Base-by-base conservation (phyloP, 2,888 invertebrate genomes). In the Chrysopilus asiliformis region DNA sequence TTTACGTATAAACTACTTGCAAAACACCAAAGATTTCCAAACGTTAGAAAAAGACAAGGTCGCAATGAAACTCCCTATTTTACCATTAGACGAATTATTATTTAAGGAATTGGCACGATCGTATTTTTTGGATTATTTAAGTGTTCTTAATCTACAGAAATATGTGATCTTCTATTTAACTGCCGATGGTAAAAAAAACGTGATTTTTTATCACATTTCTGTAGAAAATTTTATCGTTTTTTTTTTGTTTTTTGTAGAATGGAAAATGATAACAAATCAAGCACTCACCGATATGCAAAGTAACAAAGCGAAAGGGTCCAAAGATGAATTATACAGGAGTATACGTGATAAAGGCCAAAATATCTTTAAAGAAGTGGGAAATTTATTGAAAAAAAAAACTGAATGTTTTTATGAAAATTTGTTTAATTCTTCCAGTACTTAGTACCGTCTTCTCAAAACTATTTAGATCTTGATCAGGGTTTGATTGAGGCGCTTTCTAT, bases 151-250 rank as follows among this genome's bases (percentile, higher is more conserved):
- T 43, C 38, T 47, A 30, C 49, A 49, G 38, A 47, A 47, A 39
- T 49, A 49, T 43, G 46, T 49, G 34, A 45, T 49, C 35, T 49
- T 49, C 39, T 49, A 48, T 41, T 41, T 46, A 20, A 44, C 43
- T 9, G 49, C 47, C 15, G 43, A 46, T 40, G 47, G 45, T 47
- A 32, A 39, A 17, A 28, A 17, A 29, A 13, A 28, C 27, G 17
- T 36, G 18, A 5, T 16, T 25, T 6, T n/a, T 16, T 12, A n/a
- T n/a, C n/a, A n/a, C n/a, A n/a, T n/a, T n/a, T n/a, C n/a, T n/a
- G n/a, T n/a, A n/a, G 4, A 19, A 36, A 10, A 15, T n/a, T n/a
- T n/a, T n/a, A n/a, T n/a, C n/a, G n/a, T n/a, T n/a, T n/a, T n/a
- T n/a, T n/a, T 3, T 26, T 31, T 26, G 2, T 31, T 19, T n/a